Conservation (phyloP, 2,797 vertebrate species). For the Centropyge bicolor region DNA sequence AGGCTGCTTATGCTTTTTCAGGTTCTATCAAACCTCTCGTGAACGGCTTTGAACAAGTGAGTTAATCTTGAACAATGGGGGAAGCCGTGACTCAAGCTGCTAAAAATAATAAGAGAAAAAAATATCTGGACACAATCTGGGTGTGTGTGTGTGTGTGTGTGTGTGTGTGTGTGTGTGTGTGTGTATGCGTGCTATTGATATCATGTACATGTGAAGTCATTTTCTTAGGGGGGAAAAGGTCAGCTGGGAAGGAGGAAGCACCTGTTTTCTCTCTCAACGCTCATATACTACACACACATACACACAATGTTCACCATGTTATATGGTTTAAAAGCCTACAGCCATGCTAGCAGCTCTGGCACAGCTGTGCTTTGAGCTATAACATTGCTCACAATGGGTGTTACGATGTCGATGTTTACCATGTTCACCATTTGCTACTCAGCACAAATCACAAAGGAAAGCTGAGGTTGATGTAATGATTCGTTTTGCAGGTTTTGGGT, state of each 20-base stretch:
- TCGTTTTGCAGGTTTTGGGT: too few species aligned
- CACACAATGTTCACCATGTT: neutral
- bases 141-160: slow-evolving; percentile 24
- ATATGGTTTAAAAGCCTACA: neutral
- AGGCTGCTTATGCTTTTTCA: slow-evolving; percentile 34
- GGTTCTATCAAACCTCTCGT: slow-evolving; percentile 42
- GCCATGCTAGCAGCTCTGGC: neutral
- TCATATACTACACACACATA: slow-evolving; percentile 5
- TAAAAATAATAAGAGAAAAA: slow-evolving; percentile 68
- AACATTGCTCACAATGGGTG: neutral
- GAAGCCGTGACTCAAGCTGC: slow-evolving; percentile 53
- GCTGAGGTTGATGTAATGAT: neutral
- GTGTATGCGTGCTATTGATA: slow-evolving; percentile 38
- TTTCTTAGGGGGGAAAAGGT: slow-evolving; percentile 62
- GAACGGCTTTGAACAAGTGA: slow-evolving; percentile 37
- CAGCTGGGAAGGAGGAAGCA: slow-evolving; percentile 69
- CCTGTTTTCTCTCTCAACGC: slow-evolving; percentile 57
- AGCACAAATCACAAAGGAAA: neutral
- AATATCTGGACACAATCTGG: slow-evolving; percentile 38
- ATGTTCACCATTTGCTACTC: neutral
- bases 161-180: slow-evolving; percentile 14
- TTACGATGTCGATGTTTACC: neutral
- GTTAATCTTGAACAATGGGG: slow-evolving; percentile 68
- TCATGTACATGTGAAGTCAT: slow-evolving; percentile 30
- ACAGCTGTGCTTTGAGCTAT: neutral